Conservation (phyloP, 2,113 vertebrate species). For the Oreocharis arfaki region DNA sequence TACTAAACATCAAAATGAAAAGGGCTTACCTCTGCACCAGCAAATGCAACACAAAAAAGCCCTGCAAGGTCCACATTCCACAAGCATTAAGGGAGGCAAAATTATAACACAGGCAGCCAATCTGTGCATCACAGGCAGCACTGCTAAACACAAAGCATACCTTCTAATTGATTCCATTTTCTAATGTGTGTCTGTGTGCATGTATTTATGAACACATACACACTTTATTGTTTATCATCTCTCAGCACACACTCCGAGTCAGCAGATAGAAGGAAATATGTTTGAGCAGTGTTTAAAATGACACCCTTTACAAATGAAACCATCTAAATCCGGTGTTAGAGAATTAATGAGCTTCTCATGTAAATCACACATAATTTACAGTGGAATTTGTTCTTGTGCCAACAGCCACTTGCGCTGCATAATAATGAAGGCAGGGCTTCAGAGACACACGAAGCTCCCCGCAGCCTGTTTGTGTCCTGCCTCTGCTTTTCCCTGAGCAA, state of each 20-base stretch:
- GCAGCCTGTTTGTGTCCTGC: neutral
- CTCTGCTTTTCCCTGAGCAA: neutral
- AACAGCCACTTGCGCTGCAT: conserved; percentile 75
- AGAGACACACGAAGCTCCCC: conserved; percentile 19
- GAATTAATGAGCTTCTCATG: conserved; percentile 80
- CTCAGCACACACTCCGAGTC: conserved; percentile 25
- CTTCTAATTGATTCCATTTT: neutral
- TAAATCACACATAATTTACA: conserved; percentile 82
- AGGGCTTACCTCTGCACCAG: accelerated
- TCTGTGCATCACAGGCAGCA: neutral
- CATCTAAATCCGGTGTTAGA: conserved; percentile 70
- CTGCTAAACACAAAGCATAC: neutral
- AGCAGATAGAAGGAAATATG: conserved; percentile 30
- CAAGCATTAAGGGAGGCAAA: neutral
- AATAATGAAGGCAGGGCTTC: conserved; percentile 69
- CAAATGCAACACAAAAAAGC: neutral
- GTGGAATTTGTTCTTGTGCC: conserved; percentile 73
- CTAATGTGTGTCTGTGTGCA: neutral
- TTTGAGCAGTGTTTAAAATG: conserved; percentile 59
- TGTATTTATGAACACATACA: neutral
- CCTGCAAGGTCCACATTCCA: accelerated
- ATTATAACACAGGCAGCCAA: neutral
- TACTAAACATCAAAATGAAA: neutral
- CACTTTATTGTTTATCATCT: conserved; percentile 23
- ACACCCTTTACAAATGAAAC: conserved; percentile 72